phyloP scores from a whole-genome alignment of 2,797 vertebrate species.

The Enteromius radiatus region DNA sequence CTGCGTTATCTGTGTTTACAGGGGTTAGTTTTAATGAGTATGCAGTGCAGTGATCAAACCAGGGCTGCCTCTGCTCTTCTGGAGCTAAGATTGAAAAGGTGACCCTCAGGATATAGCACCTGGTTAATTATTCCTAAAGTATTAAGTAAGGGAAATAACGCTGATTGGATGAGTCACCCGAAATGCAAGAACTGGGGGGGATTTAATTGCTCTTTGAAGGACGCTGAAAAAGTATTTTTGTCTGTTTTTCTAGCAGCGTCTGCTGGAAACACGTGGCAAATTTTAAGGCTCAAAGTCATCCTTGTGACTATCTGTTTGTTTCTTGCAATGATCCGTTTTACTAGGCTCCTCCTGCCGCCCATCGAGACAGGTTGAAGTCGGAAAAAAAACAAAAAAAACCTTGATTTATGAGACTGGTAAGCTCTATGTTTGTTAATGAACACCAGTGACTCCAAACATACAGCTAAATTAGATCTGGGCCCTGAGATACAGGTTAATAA shows the following conservation, averaged over 20 bases:
- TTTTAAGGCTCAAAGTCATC: not conserved
- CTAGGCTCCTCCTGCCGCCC: constrained; percentile 15
- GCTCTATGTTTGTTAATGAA: constrained; percentile 55
- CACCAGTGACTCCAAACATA: constrained; percentile 44
- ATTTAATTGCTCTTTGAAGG: constrained; percentile 40
- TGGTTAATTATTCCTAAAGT: constrained; percentile 51
- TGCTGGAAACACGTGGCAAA: not conserved
- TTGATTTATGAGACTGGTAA: constrained; percentile 51
- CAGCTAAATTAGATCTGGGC: constrained; percentile 51
- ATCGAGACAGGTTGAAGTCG: constrained; percentile 25
- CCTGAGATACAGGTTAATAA: constrained; percentile 53
- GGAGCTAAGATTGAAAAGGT: constrained; percentile 48
- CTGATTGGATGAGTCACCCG: constrained; percentile 45
- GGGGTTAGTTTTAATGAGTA: constrained; percentile 62
- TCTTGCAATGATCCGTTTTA: not conserved
- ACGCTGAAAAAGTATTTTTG: not conserved
- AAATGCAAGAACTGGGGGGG: constrained; percentile 43
- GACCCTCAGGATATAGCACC: constrained; percentile 42
- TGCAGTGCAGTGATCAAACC: constrained; percentile 49
- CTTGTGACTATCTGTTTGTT: constrained; percentile 10
- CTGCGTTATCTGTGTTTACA: constrained; percentile 75
- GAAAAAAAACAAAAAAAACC: not conserved
- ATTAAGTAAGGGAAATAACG: constrained; percentile 19
- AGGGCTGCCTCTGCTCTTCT: constrained; percentile 36
- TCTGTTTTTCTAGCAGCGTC: not conserved